phyloP scores from a whole-genome alignment of 2,888 invertebrate genomes.

The Nycteola revayana region DNA sequence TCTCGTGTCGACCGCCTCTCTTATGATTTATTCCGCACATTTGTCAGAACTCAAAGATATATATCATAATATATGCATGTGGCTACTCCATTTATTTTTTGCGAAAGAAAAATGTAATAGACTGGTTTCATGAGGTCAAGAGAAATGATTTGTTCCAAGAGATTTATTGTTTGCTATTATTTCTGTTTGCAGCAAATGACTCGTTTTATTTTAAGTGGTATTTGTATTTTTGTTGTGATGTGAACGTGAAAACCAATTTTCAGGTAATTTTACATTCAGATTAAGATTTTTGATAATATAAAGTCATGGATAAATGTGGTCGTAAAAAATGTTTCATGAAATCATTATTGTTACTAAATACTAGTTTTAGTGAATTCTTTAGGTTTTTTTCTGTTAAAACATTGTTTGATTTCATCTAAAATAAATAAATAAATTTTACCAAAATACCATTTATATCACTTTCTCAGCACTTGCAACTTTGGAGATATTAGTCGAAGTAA shows the following conservation, averaged over 20 bases:
- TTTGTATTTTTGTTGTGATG: not conserved
- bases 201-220: not conserved
- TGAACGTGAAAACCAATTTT: not conserved
- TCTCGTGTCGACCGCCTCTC: slow-evolving; percentile 43
- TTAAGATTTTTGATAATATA: too few species aligned
- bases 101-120: slow-evolving; percentile 51
- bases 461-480: too few species aligned
- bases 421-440: too few species aligned
- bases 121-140: slow-evolving; percentile 51
- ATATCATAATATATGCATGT: slow-evolving; percentile 58
- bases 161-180: slow-evolving; percentile 28
- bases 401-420: too few species aligned
- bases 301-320: too few species aligned
- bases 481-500: too few species aligned
- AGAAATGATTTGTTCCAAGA: slow-evolving; percentile 42
- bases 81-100: slow-evolving; percentile 45
- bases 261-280: too few species aligned
- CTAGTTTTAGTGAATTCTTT: too few species aligned
- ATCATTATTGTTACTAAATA: too few species aligned
- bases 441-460: too few species aligned
- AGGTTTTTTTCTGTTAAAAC: too few species aligned
- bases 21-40: slow-evolving; percentile 66
- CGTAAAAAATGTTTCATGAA: too few species aligned
- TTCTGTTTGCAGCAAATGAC: slow-evolving; percentile 31
- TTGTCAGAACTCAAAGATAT: slow-evolving; percentile 58